Evolutionary conservation across 2,797 vertebrate genomes (phyloP).

Genomic region (Monodelphis domestica): DNA sequence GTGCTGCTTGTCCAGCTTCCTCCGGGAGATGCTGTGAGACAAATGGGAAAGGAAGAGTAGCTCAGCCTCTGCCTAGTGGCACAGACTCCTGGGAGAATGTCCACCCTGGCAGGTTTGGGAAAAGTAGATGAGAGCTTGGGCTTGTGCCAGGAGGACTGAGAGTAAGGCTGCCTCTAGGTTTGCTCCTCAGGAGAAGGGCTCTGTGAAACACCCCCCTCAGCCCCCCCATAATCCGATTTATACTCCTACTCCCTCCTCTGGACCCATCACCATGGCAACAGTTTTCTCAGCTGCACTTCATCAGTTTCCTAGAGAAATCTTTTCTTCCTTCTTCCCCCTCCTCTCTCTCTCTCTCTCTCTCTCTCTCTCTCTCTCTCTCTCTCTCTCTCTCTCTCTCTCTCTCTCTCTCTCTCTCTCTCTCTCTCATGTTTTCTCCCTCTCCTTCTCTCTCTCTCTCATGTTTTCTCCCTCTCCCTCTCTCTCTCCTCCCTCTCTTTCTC

Average conservation of each 20-base stretch:
- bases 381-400: background rate
- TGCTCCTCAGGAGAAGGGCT: background rate
- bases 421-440: too few relatives aligned
- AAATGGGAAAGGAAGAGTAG: background rate
- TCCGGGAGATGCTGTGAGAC: background rate
- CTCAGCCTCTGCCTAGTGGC: background rate
- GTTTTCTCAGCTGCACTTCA: slow-evolving; percentile 89
- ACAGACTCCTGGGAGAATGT: background rate
- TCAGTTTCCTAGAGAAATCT: slow-evolving; percentile 78
- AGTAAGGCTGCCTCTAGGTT: slow-evolving; percentile 57
- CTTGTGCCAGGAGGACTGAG: background rate
- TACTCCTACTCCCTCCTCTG: slow-evolving; percentile 91
- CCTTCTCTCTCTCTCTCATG: too few relatives aligned
- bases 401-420: background rate
- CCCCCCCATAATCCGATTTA: slow-evolving; percentile 90
- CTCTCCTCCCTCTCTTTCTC: background rate
- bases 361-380: background rate
- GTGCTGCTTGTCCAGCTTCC: background rate
- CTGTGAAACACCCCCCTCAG: slow-evolving; percentile 9
- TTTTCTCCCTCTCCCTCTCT: too few relatives aligned
- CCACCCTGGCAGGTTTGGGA: background rate
- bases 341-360: background rate
- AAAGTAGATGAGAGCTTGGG: background rate
- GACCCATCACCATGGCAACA: slow-evolving; percentile 96
- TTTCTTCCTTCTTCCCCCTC: slow-evolving; percentile 50